Evolutionary conservation across 2,888 invertebrate genomes (phyloP), one percentile per base, ranked within the genome.

Genomic region (Drosophila cognata): DNA sequence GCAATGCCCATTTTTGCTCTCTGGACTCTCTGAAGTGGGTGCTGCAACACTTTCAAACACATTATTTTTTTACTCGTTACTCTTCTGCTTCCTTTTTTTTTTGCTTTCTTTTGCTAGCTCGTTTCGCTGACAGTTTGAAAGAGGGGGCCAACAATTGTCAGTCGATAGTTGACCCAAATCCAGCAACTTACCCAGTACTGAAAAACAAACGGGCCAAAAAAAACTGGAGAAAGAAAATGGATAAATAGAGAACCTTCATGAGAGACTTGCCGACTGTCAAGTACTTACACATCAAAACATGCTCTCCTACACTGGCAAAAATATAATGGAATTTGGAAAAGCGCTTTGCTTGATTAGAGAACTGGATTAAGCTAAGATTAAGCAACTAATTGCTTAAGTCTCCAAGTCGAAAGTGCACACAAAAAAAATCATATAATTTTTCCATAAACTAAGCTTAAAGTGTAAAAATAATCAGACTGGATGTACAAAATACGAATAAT

Each of bases 131-230:
- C 82, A 84, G 79, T 73, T 80, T 74, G 74, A 81, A 69, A 84
- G 55, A 56, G 74, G 72, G 72, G 67, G 71, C 79, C 76, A 65
- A 57, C 78, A 79, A 85, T 73, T 74, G 82, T 58, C 77, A 88
- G 81, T 88, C 87, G 80, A 88, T 86, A 83, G 86, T 86, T 88
- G 87, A 88, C 88, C 87, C 87, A 80, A 84, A 87, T 84, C 69
- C 56, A 55, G 35, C 50, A 43, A 28, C 70, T 50, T 13, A 35
- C 51, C 41, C 28, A 35, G 18, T 28, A 28, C 33, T n/a, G 35
- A 56, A 50, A 28, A 25, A 48, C 29, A 21, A 11, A 28, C 4
- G 38, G 0, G 1, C 21, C 2, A 13, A 48, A 43, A 28, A 35
- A 10, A 1, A 8, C 4, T n/a, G 41, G 29, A 35, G 28, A 38